phyloP scores from a whole-genome alignment of 2,797 vertebrate species.

The Acanthurus tractus region DNA sequence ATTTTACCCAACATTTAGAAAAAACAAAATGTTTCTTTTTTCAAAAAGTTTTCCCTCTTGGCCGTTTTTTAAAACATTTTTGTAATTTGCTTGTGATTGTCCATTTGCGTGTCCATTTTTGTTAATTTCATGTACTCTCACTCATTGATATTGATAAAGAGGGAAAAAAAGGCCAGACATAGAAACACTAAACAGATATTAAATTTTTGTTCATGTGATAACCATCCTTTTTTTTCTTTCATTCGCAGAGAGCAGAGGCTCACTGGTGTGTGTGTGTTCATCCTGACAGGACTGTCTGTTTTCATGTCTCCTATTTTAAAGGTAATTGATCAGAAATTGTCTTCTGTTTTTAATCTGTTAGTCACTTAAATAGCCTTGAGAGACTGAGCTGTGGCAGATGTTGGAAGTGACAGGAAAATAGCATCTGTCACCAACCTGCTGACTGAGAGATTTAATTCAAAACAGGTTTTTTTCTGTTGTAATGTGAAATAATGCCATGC shows the following conservation, averaged over 20 bases:
- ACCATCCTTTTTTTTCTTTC: not conserved
- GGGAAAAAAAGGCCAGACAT: not conserved
- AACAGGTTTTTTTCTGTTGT: not conserved
- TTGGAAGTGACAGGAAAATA: not conserved
- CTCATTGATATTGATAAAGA: not conserved
- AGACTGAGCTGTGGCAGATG: not conserved
- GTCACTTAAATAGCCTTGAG: not conserved
- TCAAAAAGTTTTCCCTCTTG: too few species aligned
- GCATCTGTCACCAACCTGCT: not conserved
- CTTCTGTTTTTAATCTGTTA: not conserved
- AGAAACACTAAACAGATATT: too few species aligned
- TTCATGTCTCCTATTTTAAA: constrained; percentile 99
- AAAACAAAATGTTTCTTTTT: too few species aligned
- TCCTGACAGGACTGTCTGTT: constrained; percentile 96
- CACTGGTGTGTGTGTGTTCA: constrained; percentile 93
- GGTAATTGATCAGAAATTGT: constrained; percentile 79
- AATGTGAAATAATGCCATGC: not conserved
- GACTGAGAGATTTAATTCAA: not conserved
- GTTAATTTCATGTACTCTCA: too few species aligned
- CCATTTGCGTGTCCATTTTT: not conserved
- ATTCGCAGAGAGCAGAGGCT: constrained; percentile 94
- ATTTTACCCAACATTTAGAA: too few species aligned
- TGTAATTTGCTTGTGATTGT: too few species aligned
- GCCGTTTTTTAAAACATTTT: not conserved
- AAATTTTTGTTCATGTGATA: not conserved